Percentiles rank a stretch among this genome's conserved stretches.
phyloP scores from a whole-genome alignment of 2,888 invertebrate species.

The Pherbina coryleti region DNA sequence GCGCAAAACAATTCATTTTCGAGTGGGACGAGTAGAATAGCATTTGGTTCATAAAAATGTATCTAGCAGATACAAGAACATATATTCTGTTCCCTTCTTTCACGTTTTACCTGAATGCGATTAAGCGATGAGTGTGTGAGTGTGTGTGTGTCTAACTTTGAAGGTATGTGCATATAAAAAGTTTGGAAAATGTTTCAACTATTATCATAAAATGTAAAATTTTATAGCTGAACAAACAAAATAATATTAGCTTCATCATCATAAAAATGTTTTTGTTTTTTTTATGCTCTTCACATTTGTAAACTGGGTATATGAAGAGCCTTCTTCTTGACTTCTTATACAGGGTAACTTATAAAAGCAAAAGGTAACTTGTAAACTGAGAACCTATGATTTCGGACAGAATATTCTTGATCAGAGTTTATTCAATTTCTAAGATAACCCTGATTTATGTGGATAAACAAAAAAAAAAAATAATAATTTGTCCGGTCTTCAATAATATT shows the following conservation, averaged over 20 bases:
- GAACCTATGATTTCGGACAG: too few relatives aligned
- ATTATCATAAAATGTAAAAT: constrained; percentile 6
- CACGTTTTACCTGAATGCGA: not conserved
- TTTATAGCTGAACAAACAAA: constrained; percentile 4
- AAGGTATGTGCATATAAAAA: not conserved
- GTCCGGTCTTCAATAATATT: too few relatives aligned
- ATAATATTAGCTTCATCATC: not conserved
- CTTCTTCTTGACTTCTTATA: too few relatives aligned
- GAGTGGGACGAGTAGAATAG: not conserved
- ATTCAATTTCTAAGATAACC: too few relatives aligned
- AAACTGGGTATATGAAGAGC: not conserved
- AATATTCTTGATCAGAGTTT: too few relatives aligned
- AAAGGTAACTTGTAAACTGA: too few relatives aligned
- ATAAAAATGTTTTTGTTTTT: not conserved
- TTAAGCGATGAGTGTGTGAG: not conserved
- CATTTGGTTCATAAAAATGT: not conserved
- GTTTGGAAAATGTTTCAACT: not conserved
- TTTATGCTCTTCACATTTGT: not conserved
- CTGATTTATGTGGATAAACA: too few relatives aligned
- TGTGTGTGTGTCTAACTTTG: not conserved
- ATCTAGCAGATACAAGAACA: not conserved
- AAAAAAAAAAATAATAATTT: too few relatives aligned
- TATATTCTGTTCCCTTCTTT: not conserved
- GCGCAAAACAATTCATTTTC: too few relatives aligned
- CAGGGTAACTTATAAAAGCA: too few relatives aligned